Base-by-base conservation (phyloP, 2,797 vertebrate species). In the Lagodon rhomboides region DNA sequence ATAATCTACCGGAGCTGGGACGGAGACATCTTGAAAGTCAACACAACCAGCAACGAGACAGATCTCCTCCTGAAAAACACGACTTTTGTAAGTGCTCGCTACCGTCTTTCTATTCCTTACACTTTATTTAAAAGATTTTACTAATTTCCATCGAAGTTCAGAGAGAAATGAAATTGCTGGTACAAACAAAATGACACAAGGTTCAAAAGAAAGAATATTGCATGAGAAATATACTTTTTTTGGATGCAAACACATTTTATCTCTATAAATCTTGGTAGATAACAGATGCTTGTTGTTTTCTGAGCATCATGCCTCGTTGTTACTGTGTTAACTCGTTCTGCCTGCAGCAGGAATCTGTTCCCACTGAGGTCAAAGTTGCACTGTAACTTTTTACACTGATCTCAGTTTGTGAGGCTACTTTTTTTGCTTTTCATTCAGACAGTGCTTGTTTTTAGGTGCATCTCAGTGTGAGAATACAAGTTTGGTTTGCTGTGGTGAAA, bases 61-160 rank as follows among this genome's bases (percentile, higher is more conserved):
- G 76, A 92, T 5, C 71, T 95, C 11, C 85, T 96, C 53, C 82
- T 96, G 84, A 95, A 91, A 62, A 95, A 95, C 89, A 90, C 91
- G 11, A 95, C 93, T 3, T 95, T 95, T 80, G 95, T 96, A 78
- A 95, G 95, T 91, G n/a, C 20, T 30, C 7, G 2, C 51, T 34
- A 0, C 34, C 13, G 30, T 16, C 27, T 70, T 56, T 68, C 11
- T 20, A 15, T 38, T 44, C 12, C 41, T 61, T 65, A 17, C 10
- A 20, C 7, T 16, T 17, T 4, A 2, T 56, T 47, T 8, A 34
- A 0, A 65, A 34, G 0, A 59, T 54, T 47, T 46, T 2, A 18
- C 20, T 51, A 3, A 41, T 23, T 62, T 34, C 34, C 20, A 34
- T 8, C 15, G 4, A 1, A 22, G 0, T 10, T 47, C 12, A 61